Base-by-base conservation (phyloP, 2,113 vertebrate genomes). In the Brevimyrus niger region DNA sequence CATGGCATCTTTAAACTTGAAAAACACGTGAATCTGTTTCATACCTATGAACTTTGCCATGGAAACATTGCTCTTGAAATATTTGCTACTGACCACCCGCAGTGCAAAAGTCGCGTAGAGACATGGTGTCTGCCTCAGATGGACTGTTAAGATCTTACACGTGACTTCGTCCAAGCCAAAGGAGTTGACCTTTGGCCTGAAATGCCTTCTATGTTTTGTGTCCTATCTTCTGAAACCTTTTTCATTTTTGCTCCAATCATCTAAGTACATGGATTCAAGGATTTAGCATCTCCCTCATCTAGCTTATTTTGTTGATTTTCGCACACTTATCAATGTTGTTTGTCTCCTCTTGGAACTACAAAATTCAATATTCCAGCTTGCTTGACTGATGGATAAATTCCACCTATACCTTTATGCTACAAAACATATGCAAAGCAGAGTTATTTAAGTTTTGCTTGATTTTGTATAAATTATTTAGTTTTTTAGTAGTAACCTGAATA, bases 131-230 rank as follows among this genome's bases (percentile, higher is more conserved):
- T 19, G 9, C 46, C 55, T 47, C 35, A 50, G 82, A 42, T 87
- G 82, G 19, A 58, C 23, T 31, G 88, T 44, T 73, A 55, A 83
- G 83, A 65, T 89, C 89, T 69, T 61, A 31, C 19, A 21, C 19
- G 7, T 86, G 84, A 44, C 89, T 69, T 69, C 87, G 4, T 42
- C 31, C 55, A 69, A 86, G 83, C 84, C 84, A 86, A 19, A 35
- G 84, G 44, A 23, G 55, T 50, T 89, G 83, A 38, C 84, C 58
- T 87, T 55, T 86, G 89, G n/a, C 47, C 83, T 35, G 44, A 85
- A 42, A 13, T 42, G 35, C 48, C 69, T 89, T 89, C 35, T 15
- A 31, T 80, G 27, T 10, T 53, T 23, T 46, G 48, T 15, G 42
- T 89, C 27, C 10, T 13, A 13, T 31, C 27, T 27, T 4, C n/a